Conservation (phyloP, 1,140 invertebrate species). For the Drosophila nigrodunni region DNA sequence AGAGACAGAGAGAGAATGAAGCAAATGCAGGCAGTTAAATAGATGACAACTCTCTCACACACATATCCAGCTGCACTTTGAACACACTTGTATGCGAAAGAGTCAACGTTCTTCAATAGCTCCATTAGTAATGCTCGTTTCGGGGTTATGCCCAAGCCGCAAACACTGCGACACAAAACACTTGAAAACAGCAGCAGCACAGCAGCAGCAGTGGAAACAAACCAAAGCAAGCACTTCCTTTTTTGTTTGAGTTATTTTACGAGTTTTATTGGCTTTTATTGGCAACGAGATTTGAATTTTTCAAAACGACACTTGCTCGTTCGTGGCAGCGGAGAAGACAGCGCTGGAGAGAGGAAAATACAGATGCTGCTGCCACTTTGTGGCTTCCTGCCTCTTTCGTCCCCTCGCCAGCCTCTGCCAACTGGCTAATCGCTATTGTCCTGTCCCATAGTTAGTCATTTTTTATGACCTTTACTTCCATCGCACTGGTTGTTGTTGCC, state of each 20-base stretch:
- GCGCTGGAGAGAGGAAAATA: too few species aligned
- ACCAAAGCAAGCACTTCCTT: slow-evolving; percentile 18
- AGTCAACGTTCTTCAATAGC: slow-evolving; percentile 37
- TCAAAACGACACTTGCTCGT: slow-evolving; percentile 76
- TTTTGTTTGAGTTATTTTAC: slow-evolving; percentile 80
- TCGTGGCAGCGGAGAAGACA: slow-evolving; percentile 1
- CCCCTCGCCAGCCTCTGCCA: neutral
- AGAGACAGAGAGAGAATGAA: slow-evolving; percentile 9
- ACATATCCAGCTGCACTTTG: slow-evolving; percentile 35
- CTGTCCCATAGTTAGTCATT: slow-evolving; percentile 64
- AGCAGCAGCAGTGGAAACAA: neutral
- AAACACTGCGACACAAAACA: slow-evolving; percentile 78
- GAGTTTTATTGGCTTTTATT: slow-evolving; percentile 84
- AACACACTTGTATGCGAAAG: slow-evolving; percentile 1
- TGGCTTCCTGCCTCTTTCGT: neutral
- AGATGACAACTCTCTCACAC: slow-evolving; percentile 23
- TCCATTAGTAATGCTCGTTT: slow-evolving; percentile 38
- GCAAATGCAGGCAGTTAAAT: slow-evolving; percentile 37
- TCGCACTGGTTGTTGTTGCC: slow-evolving; percentile 33
- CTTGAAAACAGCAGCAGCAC: slow-evolving; percentile 54
- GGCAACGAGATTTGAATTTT: slow-evolving; percentile 84
- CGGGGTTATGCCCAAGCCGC: slow-evolving; percentile 63
- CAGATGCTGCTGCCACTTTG: slow-evolving; percentile 16
- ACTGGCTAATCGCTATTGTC: slow-evolving; percentile 35
- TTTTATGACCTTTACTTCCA: slow-evolving; percentile 52